Percentiles rank a stretch among this genome's conserved stretches.
phyloP scores from a whole-genome alignment of 23 tunicate species.

The Halocynthia roretzi region DNA sequence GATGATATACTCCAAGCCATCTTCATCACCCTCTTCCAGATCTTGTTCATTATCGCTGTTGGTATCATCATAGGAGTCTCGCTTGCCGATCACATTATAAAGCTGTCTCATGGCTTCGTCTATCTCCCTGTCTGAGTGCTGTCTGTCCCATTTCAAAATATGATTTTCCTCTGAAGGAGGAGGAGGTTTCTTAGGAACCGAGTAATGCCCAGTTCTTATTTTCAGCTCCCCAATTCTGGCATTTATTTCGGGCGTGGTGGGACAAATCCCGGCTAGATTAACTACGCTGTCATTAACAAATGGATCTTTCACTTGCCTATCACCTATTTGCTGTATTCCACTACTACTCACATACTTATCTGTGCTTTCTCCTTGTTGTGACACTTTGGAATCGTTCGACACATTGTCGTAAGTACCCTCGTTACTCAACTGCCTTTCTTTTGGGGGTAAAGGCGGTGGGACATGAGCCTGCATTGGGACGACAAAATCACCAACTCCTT shows the following conservation, averaged over 20 bases:
- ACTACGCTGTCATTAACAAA: constrained; percentile 28
- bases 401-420: constrained; percentile 24
- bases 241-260: constrained; percentile 17
- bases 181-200: constrained; percentile 82
- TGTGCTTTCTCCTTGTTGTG: neutral
- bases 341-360: constrained; percentile 1
- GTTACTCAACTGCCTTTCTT: constrained; percentile 1
- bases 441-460: constrained; percentile 22
- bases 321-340: neutral
- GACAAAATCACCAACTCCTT: neutral
- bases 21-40: constrained; percentile 11
- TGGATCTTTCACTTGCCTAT: constrained; percentile 2
- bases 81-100: constrained; percentile 20
- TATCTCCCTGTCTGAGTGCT: constrained; percentile 31
- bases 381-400: neutral
- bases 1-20: neutral
- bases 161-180: constrained; percentile 22
- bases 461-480: too few relatives aligned
- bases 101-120: constrained; percentile 62
- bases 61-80: neutral
- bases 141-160: constrained; percentile 7
- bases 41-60: neutral
- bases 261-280: neutral
- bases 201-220: constrained; percentile 73
- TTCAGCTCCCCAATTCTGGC: constrained; percentile 34